phyloP scores from a whole-genome alignment of 2,888 invertebrate species.

The Tubiluchus corallicola region DNA sequence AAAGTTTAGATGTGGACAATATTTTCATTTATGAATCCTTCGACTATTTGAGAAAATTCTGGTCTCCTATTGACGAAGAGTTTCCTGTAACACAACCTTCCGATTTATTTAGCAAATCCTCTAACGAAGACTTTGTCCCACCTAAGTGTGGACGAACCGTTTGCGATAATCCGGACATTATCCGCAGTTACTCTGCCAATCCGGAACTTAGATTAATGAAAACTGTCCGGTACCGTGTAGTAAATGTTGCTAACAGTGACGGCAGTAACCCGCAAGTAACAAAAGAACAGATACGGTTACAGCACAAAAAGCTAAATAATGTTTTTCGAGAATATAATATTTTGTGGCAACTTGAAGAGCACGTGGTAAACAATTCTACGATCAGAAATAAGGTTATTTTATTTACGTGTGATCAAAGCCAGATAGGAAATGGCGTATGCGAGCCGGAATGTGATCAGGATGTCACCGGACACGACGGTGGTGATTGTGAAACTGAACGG shows the following conservation, averaged over 20 bases:
- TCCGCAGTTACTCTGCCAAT: no score
- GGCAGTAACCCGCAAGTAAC: constrained; percentile 19
- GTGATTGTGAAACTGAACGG: constrained; percentile 21
- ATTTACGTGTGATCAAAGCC: constrained; percentile 19
- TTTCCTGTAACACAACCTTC: no score
- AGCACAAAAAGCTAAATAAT: constrained; percentile 17
- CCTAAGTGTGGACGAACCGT: constrained; percentile 24
- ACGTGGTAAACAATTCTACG: constrained; percentile 15
- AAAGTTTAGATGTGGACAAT: no score
- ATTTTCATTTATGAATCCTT: no score
- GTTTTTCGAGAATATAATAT: constrained; percentile 24
- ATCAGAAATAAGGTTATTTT: constrained; percentile 18
- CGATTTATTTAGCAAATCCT: no score
- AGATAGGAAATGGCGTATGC: constrained; percentile 21
- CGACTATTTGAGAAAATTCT: no score
- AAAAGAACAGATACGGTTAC: constrained; percentile 17
- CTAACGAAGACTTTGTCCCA: no score
- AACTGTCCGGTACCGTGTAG: constrained; percentile 19
- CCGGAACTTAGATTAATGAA: no score
- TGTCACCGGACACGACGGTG: constrained; percentile 24
- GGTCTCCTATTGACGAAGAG: no score
- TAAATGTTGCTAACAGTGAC: constrained; percentile 21
- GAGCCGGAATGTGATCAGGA: constrained; percentile 20
- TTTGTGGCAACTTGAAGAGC: constrained; percentile 15
- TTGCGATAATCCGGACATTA: constrained; percentile 23